phyloP scores from a whole-genome alignment of 2,888 invertebrate species.

The Zootermopsis nevadensis region DNA sequence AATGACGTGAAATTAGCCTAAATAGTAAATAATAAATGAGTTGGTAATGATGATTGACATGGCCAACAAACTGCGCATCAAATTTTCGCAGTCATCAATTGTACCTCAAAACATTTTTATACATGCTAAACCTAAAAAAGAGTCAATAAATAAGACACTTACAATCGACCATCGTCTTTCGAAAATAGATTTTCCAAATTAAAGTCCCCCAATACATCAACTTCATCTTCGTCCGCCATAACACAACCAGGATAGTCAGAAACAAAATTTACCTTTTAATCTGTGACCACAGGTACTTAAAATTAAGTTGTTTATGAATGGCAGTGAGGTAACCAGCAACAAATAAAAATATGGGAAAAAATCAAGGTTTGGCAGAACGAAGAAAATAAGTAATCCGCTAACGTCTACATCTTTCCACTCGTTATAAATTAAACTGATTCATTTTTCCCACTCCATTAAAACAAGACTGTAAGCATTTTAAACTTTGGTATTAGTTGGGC shows the following conservation, averaged over 20 bases:
- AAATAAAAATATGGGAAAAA: too few relatives aligned
- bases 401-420: too few relatives aligned
- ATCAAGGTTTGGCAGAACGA: too few relatives aligned
- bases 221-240: constrained; percentile 79
- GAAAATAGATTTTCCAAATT: constrained; percentile 73
- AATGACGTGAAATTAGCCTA: neutral
- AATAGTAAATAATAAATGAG: too few relatives aligned
- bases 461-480: too few relatives aligned
- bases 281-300: too few relatives aligned
- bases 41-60: neutral
- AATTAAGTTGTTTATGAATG: too few relatives aligned
- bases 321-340: too few relatives aligned
- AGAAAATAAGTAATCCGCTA: too few relatives aligned
- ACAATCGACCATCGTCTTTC: constrained; percentile 72
- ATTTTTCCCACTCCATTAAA: too few relatives aligned
- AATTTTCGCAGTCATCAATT: neutral
- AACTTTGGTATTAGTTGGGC: too few relatives aligned
- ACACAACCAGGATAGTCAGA: neutral
- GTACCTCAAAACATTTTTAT: neutral
- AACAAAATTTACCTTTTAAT: neutral
- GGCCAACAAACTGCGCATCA: neutral
- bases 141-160: constrained; percentile 60
- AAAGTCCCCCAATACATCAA: constrained; percentile 79
- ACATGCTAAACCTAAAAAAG: neutral
- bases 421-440: too few relatives aligned